phyloP scores from a whole-genome alignment of 2,888 invertebrate genomes.

The Neuroscelio doddi region DNA sequence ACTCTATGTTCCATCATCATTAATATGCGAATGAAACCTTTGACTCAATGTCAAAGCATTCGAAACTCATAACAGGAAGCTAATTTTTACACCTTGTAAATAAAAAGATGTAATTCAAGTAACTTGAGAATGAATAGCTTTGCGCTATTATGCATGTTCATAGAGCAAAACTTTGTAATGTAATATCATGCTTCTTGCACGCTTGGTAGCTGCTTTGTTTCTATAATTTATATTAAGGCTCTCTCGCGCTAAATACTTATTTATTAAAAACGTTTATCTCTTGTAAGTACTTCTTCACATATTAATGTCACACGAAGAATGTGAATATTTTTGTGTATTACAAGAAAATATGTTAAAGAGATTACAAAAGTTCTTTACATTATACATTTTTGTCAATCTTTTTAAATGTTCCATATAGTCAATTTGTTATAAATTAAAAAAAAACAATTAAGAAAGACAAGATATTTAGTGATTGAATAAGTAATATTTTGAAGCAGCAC shows the following conservation, averaged over 20 bases:
- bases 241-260: slow-evolving; percentile 48
- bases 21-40: slow-evolving; percentile 1
- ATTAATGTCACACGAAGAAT: not conserved
- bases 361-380: too few relatives aligned
- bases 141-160: slow-evolving; percentile 62
- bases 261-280: slow-evolving; percentile 54
- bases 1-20: slow-evolving; percentile 1
- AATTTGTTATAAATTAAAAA: too few relatives aligned
- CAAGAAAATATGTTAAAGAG: not conserved
- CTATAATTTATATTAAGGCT: slow-evolving; percentile 67
- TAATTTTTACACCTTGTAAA: slow-evolving; percentile 46
- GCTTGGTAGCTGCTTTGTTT: slow-evolving; percentile 64
- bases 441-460: not conserved
- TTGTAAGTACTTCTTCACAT: slow-evolving; percentile 55
- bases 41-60: slow-evolving; percentile 27
- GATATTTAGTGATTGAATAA: not conserved
- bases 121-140: slow-evolving; percentile 59
- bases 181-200: slow-evolving; percentile 60
- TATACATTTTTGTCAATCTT: too few relatives aligned
- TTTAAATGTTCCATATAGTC: too few relatives aligned
- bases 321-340: not conserved
- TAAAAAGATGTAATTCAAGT: slow-evolving; percentile 56
- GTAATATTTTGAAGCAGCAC: slow-evolving; percentile 1
- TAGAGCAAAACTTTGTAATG: slow-evolving; percentile 62
- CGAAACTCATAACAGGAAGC: slow-evolving; percentile 47